These are phyloP conservation scores for Syndactyla subalaris DNA, from an alignment of 2,797 vertebrate genomes.

Conservation along the genomic window DNA sequence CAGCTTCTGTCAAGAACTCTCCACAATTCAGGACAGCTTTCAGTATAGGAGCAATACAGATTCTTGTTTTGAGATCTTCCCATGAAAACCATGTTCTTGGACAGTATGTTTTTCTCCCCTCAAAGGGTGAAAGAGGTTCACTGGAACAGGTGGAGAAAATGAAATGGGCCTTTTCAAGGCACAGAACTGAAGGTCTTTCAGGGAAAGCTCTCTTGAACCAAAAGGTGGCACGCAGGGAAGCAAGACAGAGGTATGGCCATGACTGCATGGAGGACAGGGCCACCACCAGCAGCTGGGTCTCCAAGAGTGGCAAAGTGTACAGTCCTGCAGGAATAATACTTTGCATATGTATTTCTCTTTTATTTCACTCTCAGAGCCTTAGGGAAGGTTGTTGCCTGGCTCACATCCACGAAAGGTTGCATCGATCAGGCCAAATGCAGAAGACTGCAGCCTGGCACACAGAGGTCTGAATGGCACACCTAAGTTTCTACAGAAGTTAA, in stretches of 20 bases:
- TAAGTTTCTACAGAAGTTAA: background rate
- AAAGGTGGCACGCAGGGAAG: background rate
- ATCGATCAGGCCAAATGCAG: accelerated
- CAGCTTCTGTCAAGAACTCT: background rate
- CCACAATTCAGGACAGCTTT: background rate
- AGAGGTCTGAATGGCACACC: background rate
- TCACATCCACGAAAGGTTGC: background rate
- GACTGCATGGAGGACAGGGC: accelerated
- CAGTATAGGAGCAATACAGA: background rate
- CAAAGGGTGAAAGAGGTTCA: background rate
- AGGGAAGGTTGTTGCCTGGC: background rate
- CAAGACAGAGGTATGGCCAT: background rate
- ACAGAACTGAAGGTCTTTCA: background rate
- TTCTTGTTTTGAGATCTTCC: background rate
- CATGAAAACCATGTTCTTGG: background rate
- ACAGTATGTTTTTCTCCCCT: background rate
- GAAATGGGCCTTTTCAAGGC: background rate
- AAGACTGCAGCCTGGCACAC: background rate
- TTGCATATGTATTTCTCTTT: background rate
- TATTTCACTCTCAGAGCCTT: background rate
- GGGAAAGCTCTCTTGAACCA: background rate
- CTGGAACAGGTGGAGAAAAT: background rate
- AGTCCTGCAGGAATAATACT: background rate
- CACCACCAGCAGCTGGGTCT: background rate
- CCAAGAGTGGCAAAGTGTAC: background rate